Conservation (phyloP, 2,113 vertebrate genomes). For the Archocentrus centrarchus region DNA sequence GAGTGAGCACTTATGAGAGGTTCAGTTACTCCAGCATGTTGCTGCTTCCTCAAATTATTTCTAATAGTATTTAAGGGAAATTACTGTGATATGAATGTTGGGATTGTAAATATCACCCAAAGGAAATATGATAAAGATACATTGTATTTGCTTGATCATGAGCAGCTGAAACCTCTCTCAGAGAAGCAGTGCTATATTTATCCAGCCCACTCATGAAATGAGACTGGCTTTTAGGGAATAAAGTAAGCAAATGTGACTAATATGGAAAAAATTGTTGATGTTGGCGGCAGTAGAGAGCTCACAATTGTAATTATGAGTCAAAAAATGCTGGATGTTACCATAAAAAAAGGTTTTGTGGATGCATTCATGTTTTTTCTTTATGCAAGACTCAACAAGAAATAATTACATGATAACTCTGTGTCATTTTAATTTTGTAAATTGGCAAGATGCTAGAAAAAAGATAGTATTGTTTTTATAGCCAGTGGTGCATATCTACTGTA, state of each 20-base stretch:
- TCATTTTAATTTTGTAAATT: constrained; percentile 37
- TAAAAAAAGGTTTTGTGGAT: constrained; percentile 9
- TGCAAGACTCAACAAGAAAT: constrained; percentile 29
- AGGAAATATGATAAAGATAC: constrained; percentile 76
- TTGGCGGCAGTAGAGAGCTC: constrained; percentile 47
- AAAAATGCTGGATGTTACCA: constrained; percentile 24
- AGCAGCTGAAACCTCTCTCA: constrained; percentile 37
- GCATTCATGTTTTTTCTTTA: not conserved
- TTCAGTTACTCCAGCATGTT: constrained; percentile 62
- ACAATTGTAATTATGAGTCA: constrained; percentile 45
- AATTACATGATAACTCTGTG: constrained; percentile 29
- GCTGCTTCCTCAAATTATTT: constrained; percentile 76
- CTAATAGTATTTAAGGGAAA: constrained; percentile 75
- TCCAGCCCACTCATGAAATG: constrained; percentile 61
- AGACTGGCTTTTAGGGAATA: constrained; percentile 67
- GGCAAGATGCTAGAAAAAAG: constrained; percentile 13
- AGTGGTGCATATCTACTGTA: constrained; percentile 14
- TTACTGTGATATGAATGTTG: constrained; percentile 73
- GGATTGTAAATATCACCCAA: constrained; percentile 76
- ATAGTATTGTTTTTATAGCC: constrained; percentile 31
- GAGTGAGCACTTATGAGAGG: constrained; percentile 73
- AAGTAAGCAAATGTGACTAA: constrained; percentile 73
- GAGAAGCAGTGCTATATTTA: constrained; percentile 61
- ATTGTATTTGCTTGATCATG: constrained; percentile 68
- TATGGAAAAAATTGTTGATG: constrained; percentile 65